Conservation (phyloP, 2,888 invertebrate species). For the Apamea anceps region DNA sequence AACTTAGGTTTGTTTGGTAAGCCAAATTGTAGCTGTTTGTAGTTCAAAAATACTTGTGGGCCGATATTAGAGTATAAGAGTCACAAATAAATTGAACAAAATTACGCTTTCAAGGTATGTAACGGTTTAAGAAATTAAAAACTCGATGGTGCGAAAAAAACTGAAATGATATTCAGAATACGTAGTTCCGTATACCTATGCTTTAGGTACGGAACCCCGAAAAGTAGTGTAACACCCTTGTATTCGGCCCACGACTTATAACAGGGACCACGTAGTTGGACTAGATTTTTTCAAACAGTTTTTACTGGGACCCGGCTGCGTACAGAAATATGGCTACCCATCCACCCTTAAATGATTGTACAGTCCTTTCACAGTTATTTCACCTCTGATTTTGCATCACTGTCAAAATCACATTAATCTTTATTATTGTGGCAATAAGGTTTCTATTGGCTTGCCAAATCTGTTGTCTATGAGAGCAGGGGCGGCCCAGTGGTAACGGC, state of each 20-base stretch:
- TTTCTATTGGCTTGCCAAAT: too few relatives aligned
- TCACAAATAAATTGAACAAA: slow-evolving; percentile 7
- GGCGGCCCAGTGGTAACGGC: background rate
- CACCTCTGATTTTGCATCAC: background rate
- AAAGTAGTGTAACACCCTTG: slow-evolving; percentile 16
- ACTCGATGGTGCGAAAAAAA: too few relatives aligned
- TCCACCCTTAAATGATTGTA: background rate
- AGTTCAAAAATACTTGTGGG: slow-evolving; percentile 59
- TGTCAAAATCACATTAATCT: background rate
- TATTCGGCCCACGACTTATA: slow-evolving; percentile 50
- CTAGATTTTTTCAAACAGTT: slow-evolving; percentile 59
- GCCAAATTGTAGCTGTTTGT: slow-evolving; percentile 61
- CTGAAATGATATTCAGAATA: background rate
- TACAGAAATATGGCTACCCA: background rate
- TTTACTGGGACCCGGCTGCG: slow-evolving; percentile 30
- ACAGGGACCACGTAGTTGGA: slow-evolving; percentile 76
- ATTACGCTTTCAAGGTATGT: background rate
- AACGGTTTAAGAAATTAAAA: background rate
- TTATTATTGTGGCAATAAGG: too few relatives aligned
- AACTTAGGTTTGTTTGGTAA: slow-evolving; percentile 55
- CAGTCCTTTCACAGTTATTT: background rate
- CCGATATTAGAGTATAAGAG: slow-evolving; percentile 28
- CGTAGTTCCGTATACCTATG: too few relatives aligned
- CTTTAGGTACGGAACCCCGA: background rate
- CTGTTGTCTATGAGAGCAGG: background rate